Percentiles rank a stretch among this genome's conserved stretches.
Evolutionary conservation across 2,888 invertebrate species (phyloP).

Genomic region (Dryobotodes eremita): DNA sequence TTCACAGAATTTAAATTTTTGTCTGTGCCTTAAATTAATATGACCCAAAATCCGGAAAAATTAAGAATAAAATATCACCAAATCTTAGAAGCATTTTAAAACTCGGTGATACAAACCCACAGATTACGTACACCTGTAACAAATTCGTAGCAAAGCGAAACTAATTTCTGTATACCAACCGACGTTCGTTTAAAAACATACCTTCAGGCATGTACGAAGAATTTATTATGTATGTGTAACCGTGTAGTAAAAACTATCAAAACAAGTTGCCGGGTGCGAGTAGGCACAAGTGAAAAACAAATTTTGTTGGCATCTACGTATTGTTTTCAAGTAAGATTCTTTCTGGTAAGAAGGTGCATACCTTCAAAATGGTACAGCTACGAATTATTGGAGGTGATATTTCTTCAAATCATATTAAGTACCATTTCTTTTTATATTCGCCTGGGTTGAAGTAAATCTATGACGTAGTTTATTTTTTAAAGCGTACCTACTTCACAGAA

Average conservation of each 20-base stretch:
- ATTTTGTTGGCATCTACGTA: slow-evolving; percentile 69
- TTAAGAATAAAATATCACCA: not conserved
- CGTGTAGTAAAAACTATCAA: slow-evolving; percentile 53
- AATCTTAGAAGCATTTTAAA: not conserved
- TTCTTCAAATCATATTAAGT: not conserved
- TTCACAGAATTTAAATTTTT: not conserved
- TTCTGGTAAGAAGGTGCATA: slow-evolving; percentile 71
- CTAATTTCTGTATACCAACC: slow-evolving; percentile 39
- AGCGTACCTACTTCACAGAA: not conserved
- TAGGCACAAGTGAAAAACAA: slow-evolving; percentile 68
- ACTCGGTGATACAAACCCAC: slow-evolving; percentile 4
- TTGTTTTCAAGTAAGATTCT: slow-evolving; percentile 73
- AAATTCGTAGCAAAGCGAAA: slow-evolving; percentile 37
- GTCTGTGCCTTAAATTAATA: not conserved
- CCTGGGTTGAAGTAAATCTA: not conserved
- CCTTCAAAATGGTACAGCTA: slow-evolving; percentile 64
- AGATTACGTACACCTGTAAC: slow-evolving; percentile 31
- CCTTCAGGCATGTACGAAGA: slow-evolving; percentile 37
- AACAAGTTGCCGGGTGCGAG: slow-evolving; percentile 58
- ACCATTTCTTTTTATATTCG: slow-evolving; percentile 10
- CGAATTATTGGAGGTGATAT: slow-evolving; percentile 56
- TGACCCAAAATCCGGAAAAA: not conserved
- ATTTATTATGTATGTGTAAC: slow-evolving; percentile 28
- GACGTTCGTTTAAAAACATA: slow-evolving; percentile 22
- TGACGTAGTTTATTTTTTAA: not conserved